Base-by-base conservation (phyloP, 2,888 invertebrate species). In the Ligdia adustata region DNA sequence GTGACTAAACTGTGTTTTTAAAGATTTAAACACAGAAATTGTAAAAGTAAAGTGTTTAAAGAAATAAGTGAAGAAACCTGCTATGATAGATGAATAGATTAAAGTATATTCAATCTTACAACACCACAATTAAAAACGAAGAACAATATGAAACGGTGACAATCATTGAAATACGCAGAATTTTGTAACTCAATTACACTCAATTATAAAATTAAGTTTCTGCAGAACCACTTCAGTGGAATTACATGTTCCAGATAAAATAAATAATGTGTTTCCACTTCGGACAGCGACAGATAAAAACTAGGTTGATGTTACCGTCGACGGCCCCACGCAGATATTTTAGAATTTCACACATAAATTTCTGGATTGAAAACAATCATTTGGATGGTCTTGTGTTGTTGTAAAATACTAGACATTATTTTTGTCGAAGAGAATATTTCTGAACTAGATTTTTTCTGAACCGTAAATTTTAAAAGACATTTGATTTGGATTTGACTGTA, bases 261-360 rank as follows among this genome's bases (percentile, higher is more conserved):
- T 60, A 62, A 64, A 68, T 60, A 47, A 63, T 60, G 52, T 52
- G 49, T 58, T 60, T 62, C 37, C 47, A 51, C 57, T 60, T 57
- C n/a, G 50, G 47, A 62, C 57, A 62, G 55, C 45, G 31, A 45
- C 56, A 27, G 32, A 42, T 53, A 40, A 53, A 55, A 57, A 53
- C 56, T 61, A 50, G 62, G 65, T 62, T 62, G 66, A 64, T 61
- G 64, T 28, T 58, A 61, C 55, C 55, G n/a, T n/a, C n/a, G 62
- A 58, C 57, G 57, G 44, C 34, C 42, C 16, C 9, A 11, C 39
- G 54, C 49, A 42, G 45, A 47, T 65, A 54, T 60, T 66, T 62
- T 60, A 61, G 60, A 62, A n/a, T 55, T 42, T 55, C n/a, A 11
- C 55, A 27, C 48, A 54, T 34, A 54, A 27, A 50, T 60, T 60